Conservation (phyloP, 2,888 invertebrate genomes). For the Fragum fragum region DNA sequence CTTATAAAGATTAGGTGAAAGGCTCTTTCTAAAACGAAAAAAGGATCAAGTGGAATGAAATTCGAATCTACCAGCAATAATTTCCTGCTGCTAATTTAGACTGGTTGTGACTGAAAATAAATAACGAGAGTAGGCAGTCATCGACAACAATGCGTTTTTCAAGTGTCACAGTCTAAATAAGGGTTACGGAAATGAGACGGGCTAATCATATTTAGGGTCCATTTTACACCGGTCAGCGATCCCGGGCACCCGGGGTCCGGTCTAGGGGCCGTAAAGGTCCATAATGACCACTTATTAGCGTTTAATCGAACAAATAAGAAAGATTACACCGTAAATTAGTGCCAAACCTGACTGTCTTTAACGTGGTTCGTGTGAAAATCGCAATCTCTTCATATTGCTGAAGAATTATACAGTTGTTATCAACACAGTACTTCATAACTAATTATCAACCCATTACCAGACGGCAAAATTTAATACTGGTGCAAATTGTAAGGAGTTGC, state of each 20-base stretch:
- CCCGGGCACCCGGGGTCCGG: conserved; percentile 11
- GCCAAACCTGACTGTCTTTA: conserved; percentile 4
- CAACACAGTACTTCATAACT: too few relatives aligned
- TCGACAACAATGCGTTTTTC: conserved; percentile 58
- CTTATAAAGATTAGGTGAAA: too few relatives aligned
- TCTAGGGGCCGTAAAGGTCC: conserved; percentile 9
- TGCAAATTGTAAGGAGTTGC: too few relatives aligned
- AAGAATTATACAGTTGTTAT: too few relatives aligned
- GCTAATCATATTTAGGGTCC: conserved; percentile 27
- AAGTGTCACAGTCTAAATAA: conserved; percentile 61
- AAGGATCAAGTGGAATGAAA: neutral
- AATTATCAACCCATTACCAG: too few relatives aligned
- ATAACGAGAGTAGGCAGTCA: conserved; percentile 21
- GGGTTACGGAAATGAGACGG: conserved; percentile 26
- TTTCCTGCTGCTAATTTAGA: conserved; percentile 27
- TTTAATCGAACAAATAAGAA: conserved; percentile 21
- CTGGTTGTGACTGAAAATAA: conserved; percentile 13
- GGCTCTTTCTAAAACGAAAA: too few relatives aligned
- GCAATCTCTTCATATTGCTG: neutral
- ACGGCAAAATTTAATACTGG: too few relatives aligned
- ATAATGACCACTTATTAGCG: conserved; percentile 29
- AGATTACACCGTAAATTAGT: conserved; percentile 27
- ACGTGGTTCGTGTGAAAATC: conserved; percentile 4
- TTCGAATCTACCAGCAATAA: conserved; percentile 20
- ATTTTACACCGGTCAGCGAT: conserved; percentile 31